Evolutionary conservation across 2,888 invertebrate genomes (phyloP).

Genomic region (Thymelicus sylvestris): DNA sequence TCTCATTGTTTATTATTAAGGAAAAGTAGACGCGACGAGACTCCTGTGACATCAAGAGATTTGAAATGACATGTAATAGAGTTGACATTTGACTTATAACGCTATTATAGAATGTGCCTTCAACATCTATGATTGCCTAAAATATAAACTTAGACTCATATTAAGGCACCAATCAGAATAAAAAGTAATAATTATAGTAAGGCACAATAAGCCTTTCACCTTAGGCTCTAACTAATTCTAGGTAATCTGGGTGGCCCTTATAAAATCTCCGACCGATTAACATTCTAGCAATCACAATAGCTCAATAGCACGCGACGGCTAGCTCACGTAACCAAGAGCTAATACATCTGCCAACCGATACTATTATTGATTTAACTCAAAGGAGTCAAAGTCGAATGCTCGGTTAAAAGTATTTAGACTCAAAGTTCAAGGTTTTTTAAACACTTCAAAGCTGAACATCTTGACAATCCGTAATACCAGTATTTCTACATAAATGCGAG

Average conservation of each 20-base stretch:
- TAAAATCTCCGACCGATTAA: conserved; percentile 76
- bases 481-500: too few relatives aligned
- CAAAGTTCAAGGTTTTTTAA: too few relatives aligned
- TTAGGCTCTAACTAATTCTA: conserved; percentile 48
- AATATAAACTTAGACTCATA: too few relatives aligned
- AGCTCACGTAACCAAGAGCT: conserved; percentile 67
- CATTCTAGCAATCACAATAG: conserved; percentile 78
- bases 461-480: too few relatives aligned
- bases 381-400: conserved; percentile 52
- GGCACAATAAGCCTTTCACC: conserved; percentile 41
- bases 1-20: too few relatives aligned
- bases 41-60: too few relatives aligned
- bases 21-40: too few relatives aligned
- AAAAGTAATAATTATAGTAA: neutral
- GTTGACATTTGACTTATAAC: too few relatives aligned
- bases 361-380: conserved; percentile 66
- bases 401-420: neutral
- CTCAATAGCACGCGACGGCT: conserved; percentile 65
- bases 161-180: neutral
- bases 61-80: too few relatives aligned
- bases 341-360: conserved; percentile 64
- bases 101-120: too few relatives aligned
- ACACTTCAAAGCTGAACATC: too few relatives aligned
- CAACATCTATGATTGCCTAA: too few relatives aligned
- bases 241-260: conserved; percentile 63